Evolutionary conservation across 2,797 vertebrate genomes (phyloP).

Genomic region (Sternotherus odoratus): DNA sequence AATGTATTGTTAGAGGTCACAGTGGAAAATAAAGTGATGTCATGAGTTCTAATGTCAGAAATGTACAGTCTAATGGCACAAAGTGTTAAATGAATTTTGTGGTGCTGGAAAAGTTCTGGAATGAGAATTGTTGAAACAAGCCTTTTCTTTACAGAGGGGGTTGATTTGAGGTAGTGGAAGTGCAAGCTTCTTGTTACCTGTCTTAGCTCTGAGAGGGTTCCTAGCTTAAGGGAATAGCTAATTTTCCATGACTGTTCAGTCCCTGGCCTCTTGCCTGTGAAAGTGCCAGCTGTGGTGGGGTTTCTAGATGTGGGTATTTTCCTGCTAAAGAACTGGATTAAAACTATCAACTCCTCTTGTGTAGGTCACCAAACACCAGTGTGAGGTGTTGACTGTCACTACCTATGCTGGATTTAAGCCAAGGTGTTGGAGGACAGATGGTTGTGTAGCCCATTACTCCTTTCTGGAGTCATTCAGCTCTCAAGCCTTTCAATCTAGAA

Average conservation of each 20-base stretch:
- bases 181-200: background rate
- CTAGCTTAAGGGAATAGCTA: background rate
- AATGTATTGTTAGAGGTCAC: background rate
- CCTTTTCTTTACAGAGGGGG: background rate
- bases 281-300: background rate
- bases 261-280: background rate
- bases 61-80: background rate
- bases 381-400: background rate
- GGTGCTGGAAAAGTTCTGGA: background rate
- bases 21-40: background rate
- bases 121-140: background rate
- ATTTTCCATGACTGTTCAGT: background rate
- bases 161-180: background rate
- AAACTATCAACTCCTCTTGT: background rate
- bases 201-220: background rate
- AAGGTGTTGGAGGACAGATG: background rate
- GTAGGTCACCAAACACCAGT: fast-evolving
- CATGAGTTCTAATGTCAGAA: background rate
- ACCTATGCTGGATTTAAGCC: background rate
- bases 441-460: background rate
- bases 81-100: background rate
- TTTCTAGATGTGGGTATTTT: background rate
- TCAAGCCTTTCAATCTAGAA: background rate
- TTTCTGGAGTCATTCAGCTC: background rate
- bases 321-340: background rate